Percentiles rank a stretch among this genome's conserved stretches.
Evolutionary conservation across 2,113 vertebrate species (phyloP).

Genomic region (Catagonus wagneri): DNA sequence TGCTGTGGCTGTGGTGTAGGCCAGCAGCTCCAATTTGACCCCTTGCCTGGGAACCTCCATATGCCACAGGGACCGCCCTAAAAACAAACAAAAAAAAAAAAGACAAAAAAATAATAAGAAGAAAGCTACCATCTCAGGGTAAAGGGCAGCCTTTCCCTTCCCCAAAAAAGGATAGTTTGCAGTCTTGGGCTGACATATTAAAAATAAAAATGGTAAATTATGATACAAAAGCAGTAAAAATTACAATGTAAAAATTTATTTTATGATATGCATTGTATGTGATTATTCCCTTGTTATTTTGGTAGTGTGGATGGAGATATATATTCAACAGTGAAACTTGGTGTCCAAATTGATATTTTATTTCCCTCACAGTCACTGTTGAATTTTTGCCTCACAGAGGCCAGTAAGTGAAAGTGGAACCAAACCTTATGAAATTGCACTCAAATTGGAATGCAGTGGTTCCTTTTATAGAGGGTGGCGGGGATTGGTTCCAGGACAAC

Average conservation of each 20-base stretch:
- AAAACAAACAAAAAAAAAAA: no score
- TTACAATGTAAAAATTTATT: not conserved
- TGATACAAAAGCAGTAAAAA: conserved; percentile 38
- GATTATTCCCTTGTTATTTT: not conserved
- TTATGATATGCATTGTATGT: not conserved
- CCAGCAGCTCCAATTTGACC: no score
- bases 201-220: conserved; percentile 41
- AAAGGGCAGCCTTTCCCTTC: not conserved
- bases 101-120: not conserved
- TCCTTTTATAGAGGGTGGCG: not conserved
- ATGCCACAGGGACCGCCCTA: no score
- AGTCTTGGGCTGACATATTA: not conserved
- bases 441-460: not conserved
- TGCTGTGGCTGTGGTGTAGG: no score
- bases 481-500: not conserved
- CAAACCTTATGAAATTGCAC: not conserved
- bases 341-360: not conserved
- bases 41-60: no score
- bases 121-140: not conserved
- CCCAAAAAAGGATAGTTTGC: not conserved
- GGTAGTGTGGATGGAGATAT: not conserved
- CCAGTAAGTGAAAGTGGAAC: not conserved
- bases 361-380: not conserved
- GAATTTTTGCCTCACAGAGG: not conserved
- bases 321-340: not conserved